Evolutionary conservation across 2,888 invertebrate genomes (phyloP).

Genomic region (Dascillus cervinus): DNA sequence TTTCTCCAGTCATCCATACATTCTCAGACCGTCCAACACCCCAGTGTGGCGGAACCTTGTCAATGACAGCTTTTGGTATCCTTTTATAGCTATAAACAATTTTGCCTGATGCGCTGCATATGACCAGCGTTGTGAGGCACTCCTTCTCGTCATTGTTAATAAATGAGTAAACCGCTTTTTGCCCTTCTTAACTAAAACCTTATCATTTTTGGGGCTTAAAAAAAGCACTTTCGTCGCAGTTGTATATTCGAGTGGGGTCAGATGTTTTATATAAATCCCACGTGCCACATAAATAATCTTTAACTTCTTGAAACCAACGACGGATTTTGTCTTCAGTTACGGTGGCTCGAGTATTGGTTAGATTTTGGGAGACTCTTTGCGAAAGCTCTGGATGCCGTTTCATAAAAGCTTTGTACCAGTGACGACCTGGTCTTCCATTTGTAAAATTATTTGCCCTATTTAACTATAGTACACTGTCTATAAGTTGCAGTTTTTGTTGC

Average conservation of each 20-base stretch:
- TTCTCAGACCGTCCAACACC: slow-evolving; percentile 15
- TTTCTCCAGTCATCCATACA: slow-evolving; percentile 21
- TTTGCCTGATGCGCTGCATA: slow-evolving; percentile 20
- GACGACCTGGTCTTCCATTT: too few relatives aligned
- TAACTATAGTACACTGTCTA: too few relatives aligned
- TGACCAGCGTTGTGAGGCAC: slow-evolving; percentile 24
- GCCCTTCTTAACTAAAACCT: slow-evolving; percentile 22
- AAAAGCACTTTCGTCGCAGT: too few relatives aligned
- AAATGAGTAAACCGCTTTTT: slow-evolving; percentile 23
- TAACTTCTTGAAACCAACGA: slow-evolving; percentile 27
- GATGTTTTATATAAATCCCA: slow-evolving; percentile 19
- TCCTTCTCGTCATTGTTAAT: slow-evolving; percentile 28
- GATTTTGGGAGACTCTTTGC: slow-evolving; percentile 25
- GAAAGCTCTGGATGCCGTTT: slow-evolving; percentile 18
- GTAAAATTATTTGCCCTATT: too few relatives aligned
- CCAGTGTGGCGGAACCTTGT: slow-evolving; percentile 16
- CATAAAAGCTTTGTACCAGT: slow-evolving; percentile 24
- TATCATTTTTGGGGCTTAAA: slow-evolving; percentile 3
- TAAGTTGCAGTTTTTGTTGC: too few relatives aligned
- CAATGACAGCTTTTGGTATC: slow-evolving; percentile 13
- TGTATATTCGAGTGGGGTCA: too few relatives aligned
- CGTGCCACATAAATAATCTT: slow-evolving; percentile 22
- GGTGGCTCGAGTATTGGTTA: slow-evolving; percentile 20
- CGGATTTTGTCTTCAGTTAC: slow-evolving; percentile 22
- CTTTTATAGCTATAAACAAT: slow-evolving; percentile 19